phyloP scores from a whole-genome alignment of 2,113 vertebrate species.

The Leucoraja erinaceus region DNA sequence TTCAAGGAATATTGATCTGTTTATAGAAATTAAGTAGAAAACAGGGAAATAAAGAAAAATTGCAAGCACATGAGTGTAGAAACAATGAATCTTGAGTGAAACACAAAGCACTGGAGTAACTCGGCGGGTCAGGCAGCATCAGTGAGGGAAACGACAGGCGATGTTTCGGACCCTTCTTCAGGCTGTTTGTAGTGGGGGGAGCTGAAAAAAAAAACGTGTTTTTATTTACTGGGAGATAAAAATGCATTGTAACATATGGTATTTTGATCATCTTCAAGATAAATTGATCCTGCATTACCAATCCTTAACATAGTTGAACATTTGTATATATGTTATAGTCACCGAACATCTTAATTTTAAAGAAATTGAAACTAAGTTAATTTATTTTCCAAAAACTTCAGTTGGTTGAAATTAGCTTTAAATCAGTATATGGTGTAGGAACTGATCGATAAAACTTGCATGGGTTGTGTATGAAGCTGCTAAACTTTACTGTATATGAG shows the following conservation, averaged over 20 bases:
- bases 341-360: neutral
- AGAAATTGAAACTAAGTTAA: neutral
- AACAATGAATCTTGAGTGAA: no score
- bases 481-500: neutral
- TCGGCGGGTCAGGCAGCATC: no score
- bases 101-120: no score
- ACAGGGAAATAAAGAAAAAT: neutral
- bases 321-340: neutral
- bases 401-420: neutral
- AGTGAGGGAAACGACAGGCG: no score
- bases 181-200: neutral
- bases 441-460: neutral
- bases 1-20: neutral
- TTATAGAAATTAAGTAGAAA: no score
- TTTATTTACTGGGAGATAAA: neutral
- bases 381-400: neutral
- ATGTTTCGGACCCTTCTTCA: no score
- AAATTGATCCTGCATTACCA: neutral
- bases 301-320: neutral
- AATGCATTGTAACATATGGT: neutral
- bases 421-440: neutral
- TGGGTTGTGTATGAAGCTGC: neutral
- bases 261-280: neutral
- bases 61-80: neutral
- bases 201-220: neutral